Evolutionary conservation across 2,888 invertebrate genomes (phyloP).

Genomic region (Nomada ruficornis): DNA sequence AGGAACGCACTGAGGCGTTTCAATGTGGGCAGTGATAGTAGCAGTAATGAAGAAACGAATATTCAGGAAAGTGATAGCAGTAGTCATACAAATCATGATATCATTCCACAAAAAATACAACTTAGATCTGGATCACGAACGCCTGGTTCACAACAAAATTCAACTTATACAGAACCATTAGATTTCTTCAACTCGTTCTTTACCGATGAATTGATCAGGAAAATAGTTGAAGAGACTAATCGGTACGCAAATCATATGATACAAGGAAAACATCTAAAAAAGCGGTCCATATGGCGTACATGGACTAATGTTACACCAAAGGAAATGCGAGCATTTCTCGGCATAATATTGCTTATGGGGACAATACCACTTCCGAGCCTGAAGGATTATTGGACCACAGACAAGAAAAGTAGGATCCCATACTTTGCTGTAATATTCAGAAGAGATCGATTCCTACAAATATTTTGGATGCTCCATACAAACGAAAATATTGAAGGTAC

Average conservation of each 20-base stretch:
- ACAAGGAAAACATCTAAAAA: conserved; percentile 36
- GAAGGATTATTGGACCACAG: conserved; percentile 45
- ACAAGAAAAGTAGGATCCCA: conserved; percentile 43
- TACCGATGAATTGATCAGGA: too few species aligned
- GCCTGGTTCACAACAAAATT: conserved; percentile 47
- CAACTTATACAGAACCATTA: conserved; percentile 42
- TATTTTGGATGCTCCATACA: conserved; percentile 46
- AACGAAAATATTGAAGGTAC: not conserved
- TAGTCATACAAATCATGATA: conserved; percentile 42
- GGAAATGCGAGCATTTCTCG: conserved; percentile 51
- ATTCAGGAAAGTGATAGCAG: conserved; percentile 41
- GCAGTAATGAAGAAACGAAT: conserved; percentile 35
- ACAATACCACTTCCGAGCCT: conserved; percentile 47
- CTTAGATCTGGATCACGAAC: conserved; percentile 46
- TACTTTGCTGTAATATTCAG: conserved; percentile 54
- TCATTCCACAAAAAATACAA: conserved; percentile 50
- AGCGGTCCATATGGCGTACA: conserved; percentile 40
- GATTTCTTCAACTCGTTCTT: too few species aligned
- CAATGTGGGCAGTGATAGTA: conserved; percentile 50
- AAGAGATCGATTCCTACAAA: conserved; percentile 48
- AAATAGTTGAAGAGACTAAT: too few species aligned
- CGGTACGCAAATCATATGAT: conserved; percentile 39
- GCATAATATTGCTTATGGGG: conserved; percentile 53
- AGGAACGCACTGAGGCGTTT: conserved; percentile 25
- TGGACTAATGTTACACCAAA: conserved; percentile 44